Evolutionary conservation across 2,113 vertebrate species (phyloP), one percentile per base, ranked within the genome.

Genomic region (Xenopus laevis): DNA sequence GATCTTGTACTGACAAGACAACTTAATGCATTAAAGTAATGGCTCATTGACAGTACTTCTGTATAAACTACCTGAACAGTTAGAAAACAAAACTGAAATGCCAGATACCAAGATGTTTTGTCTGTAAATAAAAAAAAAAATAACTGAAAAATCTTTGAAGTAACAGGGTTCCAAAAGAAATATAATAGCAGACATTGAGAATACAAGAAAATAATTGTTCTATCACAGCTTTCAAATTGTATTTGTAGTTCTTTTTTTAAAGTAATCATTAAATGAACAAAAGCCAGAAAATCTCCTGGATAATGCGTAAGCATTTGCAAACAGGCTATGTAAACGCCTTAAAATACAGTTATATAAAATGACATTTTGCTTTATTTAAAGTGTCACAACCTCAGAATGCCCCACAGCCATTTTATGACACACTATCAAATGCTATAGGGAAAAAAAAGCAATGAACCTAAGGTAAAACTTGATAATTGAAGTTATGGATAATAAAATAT

Each of bases 11-110:
- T 44, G 58, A 57, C 47, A 70, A 67, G 50, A 70, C 52, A 76
- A 69, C 30, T 64, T 70, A 77, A 77, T 77, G 66, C 67, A 61
- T 69, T 57, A 63, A 77, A 40, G 66, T 63, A 77, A 77, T 55
- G 65, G 65, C 58, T 62, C 65, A 63, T 75, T 75, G 66, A 70
- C 67, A 70, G 58, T 70, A 66, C 59, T 63, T 77, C 73, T 70
- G 74, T 62, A 75, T 23, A 44, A 69, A 63, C 45, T 62, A 75
- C 73, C 65, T 75, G 59, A 57, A 63, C 17, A 75, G 33, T 62
- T 68, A 27, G 58, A 69, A 55, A 17, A 68, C 73, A 64, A 45
- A 64, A 70, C 74, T 33, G 21, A 69, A 70, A 77, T 64, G 60
- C 62, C 59, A 77, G 20, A 62, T 63, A 55, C 66, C 73, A 63